phyloP scores from a whole-genome alignment of 2,113 vertebrate genomes.

The Cervus canadensis region DNA sequence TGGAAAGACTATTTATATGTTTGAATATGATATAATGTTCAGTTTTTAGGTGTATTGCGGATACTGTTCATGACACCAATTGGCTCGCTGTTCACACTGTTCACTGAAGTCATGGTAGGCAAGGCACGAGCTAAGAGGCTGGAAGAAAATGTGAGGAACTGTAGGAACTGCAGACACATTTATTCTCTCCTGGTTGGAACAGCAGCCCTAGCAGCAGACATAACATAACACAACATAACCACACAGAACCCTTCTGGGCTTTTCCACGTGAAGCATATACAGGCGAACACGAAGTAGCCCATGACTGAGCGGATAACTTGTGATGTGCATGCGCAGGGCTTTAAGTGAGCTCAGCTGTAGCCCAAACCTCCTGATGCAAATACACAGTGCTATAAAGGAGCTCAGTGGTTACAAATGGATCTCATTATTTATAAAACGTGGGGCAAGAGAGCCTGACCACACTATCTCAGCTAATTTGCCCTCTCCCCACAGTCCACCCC shows the following conservation, averaged over 20 bases:
- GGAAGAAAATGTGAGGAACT: neutral
- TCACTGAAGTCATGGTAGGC: neutral
- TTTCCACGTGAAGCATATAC: neutral
- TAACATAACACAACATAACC: neutral
- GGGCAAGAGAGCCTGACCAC: neutral
- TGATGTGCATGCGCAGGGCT: neutral
- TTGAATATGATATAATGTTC: conserved; percentile 12
- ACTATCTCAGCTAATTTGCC: neutral
- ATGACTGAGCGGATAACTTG: neutral
- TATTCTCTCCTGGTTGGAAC: neutral
- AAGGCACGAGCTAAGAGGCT: neutral
- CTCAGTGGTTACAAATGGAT: neutral
- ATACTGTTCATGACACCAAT: neutral
- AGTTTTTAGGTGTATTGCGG: neutral
- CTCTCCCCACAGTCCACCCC: neutral
- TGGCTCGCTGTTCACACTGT: neutral
- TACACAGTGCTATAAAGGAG: accelerated
- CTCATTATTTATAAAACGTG: neutral
- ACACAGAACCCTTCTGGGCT: neutral
- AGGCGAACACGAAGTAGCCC: neutral
- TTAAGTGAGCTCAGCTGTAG: neutral
- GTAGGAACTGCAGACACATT: neutral
- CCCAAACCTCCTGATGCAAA: neutral
- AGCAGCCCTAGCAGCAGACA: neutral
- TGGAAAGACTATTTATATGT: neutral